These are phyloP conservation scores for Tipula confusa DNA, from an alignment of 2,888 invertebrate species.

Conservation along the genomic window DNA sequence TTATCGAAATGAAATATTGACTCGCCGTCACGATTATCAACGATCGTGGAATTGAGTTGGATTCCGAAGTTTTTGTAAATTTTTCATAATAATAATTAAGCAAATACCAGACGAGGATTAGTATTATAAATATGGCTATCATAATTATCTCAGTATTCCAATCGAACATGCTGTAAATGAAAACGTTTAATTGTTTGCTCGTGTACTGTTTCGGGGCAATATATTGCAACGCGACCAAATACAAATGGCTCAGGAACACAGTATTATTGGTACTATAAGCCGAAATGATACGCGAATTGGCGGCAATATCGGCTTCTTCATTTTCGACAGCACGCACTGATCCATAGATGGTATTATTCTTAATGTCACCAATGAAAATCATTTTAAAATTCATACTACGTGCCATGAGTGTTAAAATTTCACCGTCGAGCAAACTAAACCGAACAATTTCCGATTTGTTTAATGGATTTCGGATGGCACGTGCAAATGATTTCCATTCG, in stretches of 20 bases:
- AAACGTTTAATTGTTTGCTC: constrained; percentile 25
- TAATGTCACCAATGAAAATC: not conserved
- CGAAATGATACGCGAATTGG: not conserved
- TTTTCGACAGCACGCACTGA: not conserved
- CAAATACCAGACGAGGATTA: constrained; percentile 16
- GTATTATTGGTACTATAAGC: not conserved
- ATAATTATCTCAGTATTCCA: not conserved
- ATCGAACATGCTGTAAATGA: constrained; percentile 3
- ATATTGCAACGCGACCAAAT: not conserved
- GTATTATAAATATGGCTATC: not conserved
- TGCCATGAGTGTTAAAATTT: not conserved
- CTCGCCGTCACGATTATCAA: not conserved
- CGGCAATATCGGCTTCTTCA: not conserved
- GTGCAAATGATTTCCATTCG: not conserved
- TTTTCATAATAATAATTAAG: not conserved
- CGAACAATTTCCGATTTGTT: not conserved
- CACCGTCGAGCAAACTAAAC: not conserved
- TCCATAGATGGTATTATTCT: not conserved
- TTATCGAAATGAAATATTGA: constrained; percentile 21
- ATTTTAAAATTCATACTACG: not conserved
- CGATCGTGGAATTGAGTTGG: not conserved
- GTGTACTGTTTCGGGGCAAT: not conserved
- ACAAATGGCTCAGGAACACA: not conserved
- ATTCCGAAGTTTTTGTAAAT: not conserved
- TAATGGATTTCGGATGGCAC: not conserved